Percentiles rank a stretch among this genome's conserved stretches.
Conservation (phyloP, 2,888 invertebrate genomes). For the Acleris emargana region DNA sequence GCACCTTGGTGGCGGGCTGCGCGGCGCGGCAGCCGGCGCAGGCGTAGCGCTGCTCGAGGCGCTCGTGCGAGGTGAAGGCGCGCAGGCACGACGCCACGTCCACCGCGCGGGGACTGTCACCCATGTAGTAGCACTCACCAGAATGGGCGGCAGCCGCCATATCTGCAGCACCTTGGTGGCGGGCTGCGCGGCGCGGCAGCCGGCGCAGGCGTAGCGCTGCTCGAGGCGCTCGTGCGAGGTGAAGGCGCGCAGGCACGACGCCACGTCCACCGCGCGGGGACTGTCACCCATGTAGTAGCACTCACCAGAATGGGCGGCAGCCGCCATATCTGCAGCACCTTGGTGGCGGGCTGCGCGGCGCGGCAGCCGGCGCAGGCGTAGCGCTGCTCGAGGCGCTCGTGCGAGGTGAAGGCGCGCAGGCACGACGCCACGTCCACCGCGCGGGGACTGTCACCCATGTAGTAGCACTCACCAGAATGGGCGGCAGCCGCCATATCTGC, state of each 20-base stretch:
- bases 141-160: slow-evolving; percentile 91
- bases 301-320: slow-evolving; percentile 93
- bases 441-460: too few relatives aligned
- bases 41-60: slow-evolving; percentile 92
- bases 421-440: slow-evolving; percentile 94
- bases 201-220: slow-evolving; percentile 93
- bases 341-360: slow-evolving; percentile 92
- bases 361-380: slow-evolving; percentile 94
- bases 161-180: slow-evolving; percentile 96
- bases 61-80: slow-evolving; percentile 94
- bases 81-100: slow-evolving; percentile 93
- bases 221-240: slow-evolving; percentile 94
- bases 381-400: slow-evolving; percentile 93
- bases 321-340: slow-evolving; percentile 93
- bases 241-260: slow-evolving; percentile 93
- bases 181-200: slow-evolving; percentile 91
- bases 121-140: slow-evolving; percentile 86
- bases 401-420: slow-evolving; percentile 93
- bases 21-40: slow-evolving; percentile 92
- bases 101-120: slow-evolving; percentile 93
- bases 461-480: slow-evolving; percentile 88
- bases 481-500: slow-evolving; percentile 92
- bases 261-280: slow-evolving; percentile 93
- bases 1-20: slow-evolving; percentile 94
- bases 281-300: too few relatives aligned